Percentiles rank a stretch among this genome's conserved stretches.
Conservation (phyloP, 2,888 invertebrate species). For the Calephelis perditalis region DNA sequence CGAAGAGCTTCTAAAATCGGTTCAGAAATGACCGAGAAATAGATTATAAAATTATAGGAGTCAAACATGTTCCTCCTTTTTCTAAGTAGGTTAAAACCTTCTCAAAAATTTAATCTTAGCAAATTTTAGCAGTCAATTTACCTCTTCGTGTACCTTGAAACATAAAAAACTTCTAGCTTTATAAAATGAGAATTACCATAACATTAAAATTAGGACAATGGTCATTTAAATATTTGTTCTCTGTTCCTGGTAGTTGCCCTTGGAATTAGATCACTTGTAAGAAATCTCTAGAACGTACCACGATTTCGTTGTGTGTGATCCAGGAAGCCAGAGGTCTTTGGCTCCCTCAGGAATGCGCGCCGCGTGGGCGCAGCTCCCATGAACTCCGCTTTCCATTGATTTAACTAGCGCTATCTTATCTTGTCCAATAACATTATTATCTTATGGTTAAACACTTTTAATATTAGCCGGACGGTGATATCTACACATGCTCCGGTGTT, state of each 20-base stretch:
- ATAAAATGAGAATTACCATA: too few relatives aligned
- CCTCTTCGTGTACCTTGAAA: too few relatives aligned
- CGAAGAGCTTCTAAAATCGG: too few relatives aligned
- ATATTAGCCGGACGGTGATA: slow-evolving; percentile 17
- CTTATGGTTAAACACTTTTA: slow-evolving; percentile 14
- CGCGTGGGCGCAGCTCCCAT: slow-evolving; percentile 59
- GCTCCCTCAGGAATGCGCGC: slow-evolving; percentile 68
- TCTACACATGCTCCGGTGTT: neutral
- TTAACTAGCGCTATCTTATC: slow-evolving; percentile 73
- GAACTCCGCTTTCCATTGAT: slow-evolving; percentile 71
- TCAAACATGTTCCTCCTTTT: too few relatives aligned
- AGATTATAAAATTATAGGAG: too few relatives aligned
- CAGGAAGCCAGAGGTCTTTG: slow-evolving; percentile 74
- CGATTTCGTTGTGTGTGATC: slow-evolving; percentile 52
- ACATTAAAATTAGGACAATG: too few relatives aligned
- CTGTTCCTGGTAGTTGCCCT: slow-evolving; percentile 9
- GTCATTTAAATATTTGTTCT: neutral
- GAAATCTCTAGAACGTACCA: slow-evolving; percentile 25
- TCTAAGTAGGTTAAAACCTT: too few relatives aligned
- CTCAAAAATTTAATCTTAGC: too few relatives aligned
- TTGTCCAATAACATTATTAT: slow-evolving; percentile 26
- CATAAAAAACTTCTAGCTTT: too few relatives aligned
- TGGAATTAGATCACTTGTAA: slow-evolving; percentile 10
- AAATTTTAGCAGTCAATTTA: too few relatives aligned
- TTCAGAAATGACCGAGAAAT: too few relatives aligned